A percentile compares a stretch with the other conserved stretches of the same genome.
phyloP scores from a whole-genome alignment of 2,888 invertebrate genomes.

The Cerastis leucographa region DNA sequence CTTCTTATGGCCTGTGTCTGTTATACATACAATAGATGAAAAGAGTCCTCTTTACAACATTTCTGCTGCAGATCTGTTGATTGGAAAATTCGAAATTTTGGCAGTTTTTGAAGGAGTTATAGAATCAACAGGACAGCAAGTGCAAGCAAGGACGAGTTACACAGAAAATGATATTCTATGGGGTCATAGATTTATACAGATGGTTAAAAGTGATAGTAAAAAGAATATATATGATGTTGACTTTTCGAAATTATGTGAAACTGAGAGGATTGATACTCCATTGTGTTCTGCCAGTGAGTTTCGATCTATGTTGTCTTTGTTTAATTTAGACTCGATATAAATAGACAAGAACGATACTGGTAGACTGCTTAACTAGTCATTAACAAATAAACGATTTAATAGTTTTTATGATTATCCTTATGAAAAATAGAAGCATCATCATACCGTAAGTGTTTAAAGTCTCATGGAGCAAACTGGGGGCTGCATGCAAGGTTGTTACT shows the following conservation, averaged over 20 bases:
- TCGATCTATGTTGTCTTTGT: constrained; percentile 72
- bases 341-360: background rate
- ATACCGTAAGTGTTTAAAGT: background rate
- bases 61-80: constrained; percentile 96
- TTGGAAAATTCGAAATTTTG: constrained; percentile 96
- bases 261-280: constrained; percentile 96
- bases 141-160: constrained; percentile 96
- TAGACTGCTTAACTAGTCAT: constrained; percentile 31
- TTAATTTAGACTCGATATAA: constrained; percentile 47
- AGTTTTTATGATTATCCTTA: background rate
- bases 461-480: background rate
- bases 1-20: constrained; percentile 98
- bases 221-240: constrained; percentile 95
- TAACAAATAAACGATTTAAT: background rate
- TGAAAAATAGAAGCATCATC: background rate
- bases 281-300: constrained; percentile 95
- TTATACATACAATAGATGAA: constrained; percentile 97
- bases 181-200: constrained; percentile 96
- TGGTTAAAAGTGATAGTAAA: constrained; percentile 94
- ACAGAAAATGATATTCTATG: constrained; percentile 95
- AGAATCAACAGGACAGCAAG: constrained; percentile 96
- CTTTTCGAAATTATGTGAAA: constrained; percentile 96
- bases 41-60: constrained; percentile 96
- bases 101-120: constrained; percentile 97
- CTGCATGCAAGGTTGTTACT: background rate